These are phyloP conservation scores for Drosophila affinis DNA, from an alignment of 2,888 invertebrate genomes.

Conservation along the genomic window DNA sequence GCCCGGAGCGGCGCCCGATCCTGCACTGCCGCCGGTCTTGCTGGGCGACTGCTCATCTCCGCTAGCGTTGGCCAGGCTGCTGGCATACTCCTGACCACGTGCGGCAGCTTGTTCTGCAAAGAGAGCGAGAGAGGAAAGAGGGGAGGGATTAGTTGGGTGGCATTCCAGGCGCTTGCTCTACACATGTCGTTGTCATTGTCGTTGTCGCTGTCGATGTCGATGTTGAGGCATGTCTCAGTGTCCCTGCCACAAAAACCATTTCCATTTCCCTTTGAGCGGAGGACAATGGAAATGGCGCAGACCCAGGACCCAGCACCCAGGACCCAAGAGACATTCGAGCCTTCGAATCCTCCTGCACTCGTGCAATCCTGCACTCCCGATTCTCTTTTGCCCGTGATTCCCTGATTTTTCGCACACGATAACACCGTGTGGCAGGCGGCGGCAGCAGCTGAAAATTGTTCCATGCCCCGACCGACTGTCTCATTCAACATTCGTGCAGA, in stretches of 20 bases:
- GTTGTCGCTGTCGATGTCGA: background rate
- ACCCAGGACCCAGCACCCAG: background rate
- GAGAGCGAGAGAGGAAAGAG: background rate
- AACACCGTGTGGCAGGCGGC: slow-evolving; percentile 38
- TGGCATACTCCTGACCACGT: slow-evolving; percentile 78
- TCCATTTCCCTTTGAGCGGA: slow-evolving; percentile 64
- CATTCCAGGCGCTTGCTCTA: slow-evolving; percentile 63
- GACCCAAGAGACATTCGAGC: slow-evolving; percentile 37
- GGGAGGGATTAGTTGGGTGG: slow-evolving; percentile 26
- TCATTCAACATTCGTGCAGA: slow-evolving; percentile 55
- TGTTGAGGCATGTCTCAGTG: slow-evolving; percentile 7
- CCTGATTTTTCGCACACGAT: slow-evolving; percentile 75
- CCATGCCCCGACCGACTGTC: slow-evolving; percentile 50
- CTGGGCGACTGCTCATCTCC: slow-evolving; percentile 79
- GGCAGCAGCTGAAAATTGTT: slow-evolving; percentile 76
- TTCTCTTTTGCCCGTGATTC: background rate
- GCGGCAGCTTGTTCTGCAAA: slow-evolving; percentile 75
- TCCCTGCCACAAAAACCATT: slow-evolving; percentile 34
- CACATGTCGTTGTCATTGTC: slow-evolving; percentile 53
- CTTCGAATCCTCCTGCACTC: background rate
- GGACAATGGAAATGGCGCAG: slow-evolving; percentile 52
- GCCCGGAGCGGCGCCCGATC: slow-evolving; percentile 5
- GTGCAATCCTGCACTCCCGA: background rate
- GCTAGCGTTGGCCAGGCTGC: slow-evolving; percentile 70
- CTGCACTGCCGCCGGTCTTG: slow-evolving; percentile 59